Percentiles rank a stretch among this genome's conserved stretches.
phyloP scores from a whole-genome alignment of 2,888 invertebrate species.

The Dicranocentrus wangi region DNA sequence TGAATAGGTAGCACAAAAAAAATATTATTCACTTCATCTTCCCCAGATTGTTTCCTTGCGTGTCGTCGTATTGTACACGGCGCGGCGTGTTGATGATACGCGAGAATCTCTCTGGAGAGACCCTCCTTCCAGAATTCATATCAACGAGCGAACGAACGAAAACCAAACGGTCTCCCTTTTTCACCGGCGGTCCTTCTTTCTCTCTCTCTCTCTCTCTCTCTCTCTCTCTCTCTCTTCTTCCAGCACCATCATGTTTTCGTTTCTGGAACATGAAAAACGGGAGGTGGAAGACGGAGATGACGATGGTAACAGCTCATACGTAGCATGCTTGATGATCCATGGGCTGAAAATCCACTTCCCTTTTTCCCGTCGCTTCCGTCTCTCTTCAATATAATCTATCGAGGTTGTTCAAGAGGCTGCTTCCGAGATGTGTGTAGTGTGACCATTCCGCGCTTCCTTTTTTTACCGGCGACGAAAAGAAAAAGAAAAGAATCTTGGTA shows the following conservation, averaged over 20 bases:
- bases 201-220: too few species aligned
- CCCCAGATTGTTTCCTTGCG: too few species aligned
- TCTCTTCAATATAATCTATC: slow-evolving; percentile 58
- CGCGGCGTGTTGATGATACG: slow-evolving; percentile 21
- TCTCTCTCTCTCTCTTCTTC: too few species aligned
- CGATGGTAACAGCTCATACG: slow-evolving; percentile 59
- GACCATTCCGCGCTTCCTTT: slow-evolving; percentile 58
- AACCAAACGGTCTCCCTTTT: neutral
- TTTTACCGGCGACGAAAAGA: too few species aligned
- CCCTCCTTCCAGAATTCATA: neutral
- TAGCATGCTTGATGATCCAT: slow-evolving; percentile 66
- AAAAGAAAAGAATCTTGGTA: too few species aligned
- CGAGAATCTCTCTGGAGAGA: slow-evolving; percentile 23
- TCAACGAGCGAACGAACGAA: too few species aligned
- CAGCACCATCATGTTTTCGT: too few species aligned
- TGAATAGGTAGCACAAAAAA: too few species aligned
- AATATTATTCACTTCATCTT: neutral
- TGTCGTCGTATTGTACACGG: slow-evolving; percentile 12
- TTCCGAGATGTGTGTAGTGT: slow-evolving; percentile 31
- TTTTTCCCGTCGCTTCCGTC: slow-evolving; percentile 54
- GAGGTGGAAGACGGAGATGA: slow-evolving; percentile 41
- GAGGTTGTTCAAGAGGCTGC: slow-evolving; percentile 53
- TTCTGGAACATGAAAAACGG: slow-evolving; percentile 14
- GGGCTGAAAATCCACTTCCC: slow-evolving; percentile 61
- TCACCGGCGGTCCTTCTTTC: too few species aligned